These are phyloP conservation scores for Lasioglossum marginatum DNA, from an alignment of 2,888 invertebrate species.

Conservation along the genomic window DNA sequence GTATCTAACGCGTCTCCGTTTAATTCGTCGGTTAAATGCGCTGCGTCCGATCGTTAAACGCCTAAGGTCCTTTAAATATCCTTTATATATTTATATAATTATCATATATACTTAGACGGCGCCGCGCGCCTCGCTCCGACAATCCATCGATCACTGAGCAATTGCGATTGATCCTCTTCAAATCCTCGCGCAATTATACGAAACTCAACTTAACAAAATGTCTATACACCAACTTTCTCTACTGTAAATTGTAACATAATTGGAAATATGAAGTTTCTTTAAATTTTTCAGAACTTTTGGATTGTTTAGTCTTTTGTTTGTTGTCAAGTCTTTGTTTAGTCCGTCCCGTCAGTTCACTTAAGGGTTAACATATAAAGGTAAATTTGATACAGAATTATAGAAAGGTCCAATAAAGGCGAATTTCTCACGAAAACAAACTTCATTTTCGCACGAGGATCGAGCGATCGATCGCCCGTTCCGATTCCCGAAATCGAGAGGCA, in stretches of 20 bases:
- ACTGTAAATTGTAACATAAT: no score
- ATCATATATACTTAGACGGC: constrained; percentile 7
- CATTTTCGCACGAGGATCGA: neutral
- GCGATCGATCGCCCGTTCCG: neutral
- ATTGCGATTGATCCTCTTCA: neutral
- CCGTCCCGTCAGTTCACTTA: neutral
- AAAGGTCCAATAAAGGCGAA: no score
- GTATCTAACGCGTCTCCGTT: constrained; percentile 55
- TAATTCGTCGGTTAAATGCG: constrained; percentile 19
- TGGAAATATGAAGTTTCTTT: neutral
- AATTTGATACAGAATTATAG: neutral
- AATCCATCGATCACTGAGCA: neutral
- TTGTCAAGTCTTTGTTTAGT: no score
- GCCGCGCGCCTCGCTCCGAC: constrained; percentile 11
- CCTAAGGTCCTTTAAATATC: constrained; percentile 59
- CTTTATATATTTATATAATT: constrained; percentile 38
- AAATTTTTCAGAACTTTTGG: neutral
- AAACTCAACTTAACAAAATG: neutral
- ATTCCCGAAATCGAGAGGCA: neutral
- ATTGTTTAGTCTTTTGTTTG: no score
- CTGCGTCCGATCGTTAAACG: constrained; percentile 44
- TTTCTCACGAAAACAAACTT: neutral
- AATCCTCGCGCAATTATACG: neutral
- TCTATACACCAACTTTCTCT: neutral
- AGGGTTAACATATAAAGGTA: neutral